Conservation (phyloP, 2,797 vertebrate species). For the Mus spretus region DNA sequence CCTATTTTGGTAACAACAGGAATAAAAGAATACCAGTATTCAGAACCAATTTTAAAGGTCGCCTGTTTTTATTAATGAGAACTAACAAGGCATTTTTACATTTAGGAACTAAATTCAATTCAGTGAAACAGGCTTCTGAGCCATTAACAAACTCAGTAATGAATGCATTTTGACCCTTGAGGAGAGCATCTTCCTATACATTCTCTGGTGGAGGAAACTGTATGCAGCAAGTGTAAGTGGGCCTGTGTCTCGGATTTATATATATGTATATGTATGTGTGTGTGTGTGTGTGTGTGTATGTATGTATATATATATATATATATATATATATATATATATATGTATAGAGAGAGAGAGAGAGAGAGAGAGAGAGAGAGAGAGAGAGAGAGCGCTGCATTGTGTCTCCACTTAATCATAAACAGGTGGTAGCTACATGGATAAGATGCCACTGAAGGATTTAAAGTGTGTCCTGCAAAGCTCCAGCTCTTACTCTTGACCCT, state of each 20-base stretch:
- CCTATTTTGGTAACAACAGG: neutral
- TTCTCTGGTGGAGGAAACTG: slow-evolving; percentile 16
- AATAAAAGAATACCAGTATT: neutral
- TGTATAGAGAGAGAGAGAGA: no score
- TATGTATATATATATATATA: no score
- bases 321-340: no score
- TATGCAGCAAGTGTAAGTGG: neutral
- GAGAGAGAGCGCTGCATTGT: neutral
- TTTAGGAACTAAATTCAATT: neutral
- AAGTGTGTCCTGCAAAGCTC: neutral
- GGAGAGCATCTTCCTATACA: neutral
- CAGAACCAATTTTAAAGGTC: slow-evolving; percentile 4
- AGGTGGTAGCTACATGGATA: neutral
- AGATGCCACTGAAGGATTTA: neutral
- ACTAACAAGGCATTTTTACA: neutral
- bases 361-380: no score
- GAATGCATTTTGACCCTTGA: neutral
- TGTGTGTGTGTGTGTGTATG: no score
- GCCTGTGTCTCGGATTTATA: neutral
- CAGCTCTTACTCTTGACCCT: neutral
- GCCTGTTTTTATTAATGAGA: slow-evolving; percentile 20
- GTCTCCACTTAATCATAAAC: neutral
- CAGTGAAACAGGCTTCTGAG: slow-evolving; percentile 34
- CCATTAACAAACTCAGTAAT: slow-evolving; percentile 1
- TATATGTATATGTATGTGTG: no score